phyloP scores from a whole-genome alignment of 2,888 invertebrate genomes.

The Perizoma affinitatum region DNA sequence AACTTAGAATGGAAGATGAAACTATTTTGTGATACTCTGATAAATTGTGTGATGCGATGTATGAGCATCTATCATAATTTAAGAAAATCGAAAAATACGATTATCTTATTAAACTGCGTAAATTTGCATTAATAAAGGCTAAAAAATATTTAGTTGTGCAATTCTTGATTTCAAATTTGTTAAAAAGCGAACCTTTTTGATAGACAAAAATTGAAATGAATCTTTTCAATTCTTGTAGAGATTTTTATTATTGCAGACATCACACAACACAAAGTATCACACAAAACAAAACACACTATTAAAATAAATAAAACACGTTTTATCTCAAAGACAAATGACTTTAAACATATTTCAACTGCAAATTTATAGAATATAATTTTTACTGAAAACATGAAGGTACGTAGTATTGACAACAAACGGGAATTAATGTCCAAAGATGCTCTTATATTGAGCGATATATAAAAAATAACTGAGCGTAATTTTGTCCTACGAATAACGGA shows the following conservation, averaged over 20 bases:
- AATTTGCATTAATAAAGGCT: too few relatives aligned
- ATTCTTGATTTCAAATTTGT: too few relatives aligned
- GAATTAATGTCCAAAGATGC: constrained; percentile 52
- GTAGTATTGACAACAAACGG: constrained; percentile 67
- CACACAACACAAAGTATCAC: constrained; percentile 35
- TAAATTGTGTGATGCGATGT: constrained; percentile 20
- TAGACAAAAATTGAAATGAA: too few relatives aligned
- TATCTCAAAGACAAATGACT: constrained; percentile 62
- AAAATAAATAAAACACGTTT: constrained; percentile 50
- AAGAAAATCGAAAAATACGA: too few relatives aligned
- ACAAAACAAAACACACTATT: constrained; percentile 38
- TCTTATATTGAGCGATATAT: constrained; percentile 4
- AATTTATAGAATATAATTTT: constrained; percentile 52
- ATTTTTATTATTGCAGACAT: neutral
- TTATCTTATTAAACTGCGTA: too few relatives aligned
- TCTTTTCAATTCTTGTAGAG: neutral
- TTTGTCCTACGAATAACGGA: constrained; percentile 4
- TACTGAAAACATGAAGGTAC: constrained; percentile 62
- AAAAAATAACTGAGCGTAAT: constrained; percentile 27
- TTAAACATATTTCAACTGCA: constrained; percentile 60
- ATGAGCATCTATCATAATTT: neutral
- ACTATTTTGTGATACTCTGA: constrained; percentile 23
- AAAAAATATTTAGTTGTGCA: too few relatives aligned
- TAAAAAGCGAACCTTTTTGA: too few relatives aligned
- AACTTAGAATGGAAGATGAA: constrained; percentile 36